Percentiles rank a stretch among this genome's conserved stretches.
Conservation (phyloP, 2,113 vertebrate genomes). For the Notechis scutatus region DNA sequence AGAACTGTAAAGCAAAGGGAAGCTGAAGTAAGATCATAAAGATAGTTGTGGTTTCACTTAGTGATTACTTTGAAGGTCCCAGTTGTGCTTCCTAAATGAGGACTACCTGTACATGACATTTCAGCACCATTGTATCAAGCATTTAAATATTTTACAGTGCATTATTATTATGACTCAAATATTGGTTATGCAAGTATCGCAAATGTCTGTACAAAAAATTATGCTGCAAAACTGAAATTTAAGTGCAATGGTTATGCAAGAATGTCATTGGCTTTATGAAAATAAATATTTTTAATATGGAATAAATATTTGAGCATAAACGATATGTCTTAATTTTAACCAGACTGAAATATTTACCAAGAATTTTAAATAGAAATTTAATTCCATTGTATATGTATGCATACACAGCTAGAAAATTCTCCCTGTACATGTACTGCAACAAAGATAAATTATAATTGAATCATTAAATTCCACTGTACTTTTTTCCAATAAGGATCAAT, state of each 20-base stretch:
- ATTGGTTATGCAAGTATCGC: not conserved
- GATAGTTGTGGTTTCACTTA: not conserved
- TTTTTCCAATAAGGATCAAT: conserved; percentile 22
- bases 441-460: conserved; percentile 18
- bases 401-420: not conserved
- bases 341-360: not conserved
- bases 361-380: not conserved
- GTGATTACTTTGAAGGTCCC: not conserved
- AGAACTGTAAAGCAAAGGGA: not conserved
- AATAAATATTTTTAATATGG: not conserved
- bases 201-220: not conserved
- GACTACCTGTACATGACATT: not conserved
- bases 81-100: not conserved
- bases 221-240: not conserved
- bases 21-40: not conserved
- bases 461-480: conserved; percentile 22
- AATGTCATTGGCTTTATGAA: not conserved
- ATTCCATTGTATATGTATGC: not conserved
- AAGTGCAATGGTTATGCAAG: not conserved
- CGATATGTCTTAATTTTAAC: not conserved
- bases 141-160: not conserved
- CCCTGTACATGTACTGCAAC: conserved; percentile 29
- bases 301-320: not conserved
- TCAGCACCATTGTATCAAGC: not conserved
- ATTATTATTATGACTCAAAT: not conserved